Evolutionary conservation across 2,113 vertebrate genomes (phyloP).

Genomic region (Gymnobelideus leadbeateri): DNA sequence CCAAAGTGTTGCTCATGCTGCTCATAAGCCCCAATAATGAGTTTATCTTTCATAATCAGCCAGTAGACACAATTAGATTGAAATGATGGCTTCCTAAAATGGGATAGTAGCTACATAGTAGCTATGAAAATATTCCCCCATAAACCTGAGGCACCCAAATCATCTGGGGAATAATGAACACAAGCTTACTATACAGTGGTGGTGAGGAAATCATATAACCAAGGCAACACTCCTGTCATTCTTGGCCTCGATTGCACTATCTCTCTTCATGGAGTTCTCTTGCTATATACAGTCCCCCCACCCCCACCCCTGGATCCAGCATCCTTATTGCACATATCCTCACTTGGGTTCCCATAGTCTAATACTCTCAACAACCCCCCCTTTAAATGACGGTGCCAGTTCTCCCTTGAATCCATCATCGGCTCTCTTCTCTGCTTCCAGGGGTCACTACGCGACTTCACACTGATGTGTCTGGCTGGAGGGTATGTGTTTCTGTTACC

Average conservation of each 20-base stretch:
- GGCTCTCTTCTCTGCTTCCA: background rate
- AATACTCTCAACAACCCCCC: no score
- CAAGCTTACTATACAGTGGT: background rate
- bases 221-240: background rate
- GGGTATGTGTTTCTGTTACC: no score
- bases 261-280: background rate
- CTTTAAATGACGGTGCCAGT: fast-evolving
- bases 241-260: no score
- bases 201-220: background rate
- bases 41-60: background rate
- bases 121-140: background rate
- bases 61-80: background rate
- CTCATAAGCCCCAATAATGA: background rate
- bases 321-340: no score
- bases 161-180: background rate
- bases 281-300: no score
- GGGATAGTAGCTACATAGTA: no score
- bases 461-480: no score
- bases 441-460: no score
- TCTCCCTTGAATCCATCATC: no score
- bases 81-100: background rate
- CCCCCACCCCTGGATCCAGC: no score
- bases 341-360: background rate
- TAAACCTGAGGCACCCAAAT: background rate
- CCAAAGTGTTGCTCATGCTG: background rate